Conservation (phyloP, 2,888 invertebrate genomes). For the Brachyptera risi region DNA sequence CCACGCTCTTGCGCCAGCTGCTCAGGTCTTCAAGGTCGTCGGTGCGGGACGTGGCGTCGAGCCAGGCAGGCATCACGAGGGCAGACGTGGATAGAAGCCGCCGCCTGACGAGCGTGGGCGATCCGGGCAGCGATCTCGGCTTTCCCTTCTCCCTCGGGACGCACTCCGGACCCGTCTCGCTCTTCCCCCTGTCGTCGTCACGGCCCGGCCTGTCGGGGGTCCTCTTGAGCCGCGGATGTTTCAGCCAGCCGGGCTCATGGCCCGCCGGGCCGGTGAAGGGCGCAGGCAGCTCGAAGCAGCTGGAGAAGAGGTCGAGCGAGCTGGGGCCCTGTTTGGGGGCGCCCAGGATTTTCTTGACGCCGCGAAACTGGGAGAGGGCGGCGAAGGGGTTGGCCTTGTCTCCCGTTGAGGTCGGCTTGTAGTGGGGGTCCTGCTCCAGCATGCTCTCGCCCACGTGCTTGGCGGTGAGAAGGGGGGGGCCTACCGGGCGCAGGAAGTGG, state of each 20-base stretch:
- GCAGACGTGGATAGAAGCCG: constrained; percentile 43
- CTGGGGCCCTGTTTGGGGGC: constrained; percentile 41
- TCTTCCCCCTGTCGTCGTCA: neutral
- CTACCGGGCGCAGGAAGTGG: constrained; percentile 52
- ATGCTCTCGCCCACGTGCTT: constrained; percentile 76
- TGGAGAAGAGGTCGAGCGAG: constrained; percentile 58
- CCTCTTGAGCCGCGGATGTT: neutral
- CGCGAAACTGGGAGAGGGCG: constrained; percentile 69
- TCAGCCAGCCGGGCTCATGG: constrained; percentile 7
- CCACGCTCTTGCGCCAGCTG: too few relatives aligned
- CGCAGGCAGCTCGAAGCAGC: constrained; percentile 72
- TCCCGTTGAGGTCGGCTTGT: constrained; percentile 59
- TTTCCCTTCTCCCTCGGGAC: constrained; percentile 5
- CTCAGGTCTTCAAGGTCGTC: too few relatives aligned
- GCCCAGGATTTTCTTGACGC: constrained; percentile 73
- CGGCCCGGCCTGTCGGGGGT: too few relatives aligned
- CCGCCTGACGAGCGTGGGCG: constrained; percentile 37
- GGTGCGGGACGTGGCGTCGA: too few relatives aligned
- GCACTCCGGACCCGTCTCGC: neutral
- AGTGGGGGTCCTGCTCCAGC: constrained; percentile 78
- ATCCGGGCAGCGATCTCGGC: constrained; percentile 38
- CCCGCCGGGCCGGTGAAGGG: constrained; percentile 47
- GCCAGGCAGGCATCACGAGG: constrained; percentile 17
- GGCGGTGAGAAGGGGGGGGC: constrained; percentile 50
- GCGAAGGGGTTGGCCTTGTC: constrained; percentile 66